Evolutionary conservation across 2,797 vertebrate species (phyloP).

Genomic region (Phoxinus dragarum): DNA sequence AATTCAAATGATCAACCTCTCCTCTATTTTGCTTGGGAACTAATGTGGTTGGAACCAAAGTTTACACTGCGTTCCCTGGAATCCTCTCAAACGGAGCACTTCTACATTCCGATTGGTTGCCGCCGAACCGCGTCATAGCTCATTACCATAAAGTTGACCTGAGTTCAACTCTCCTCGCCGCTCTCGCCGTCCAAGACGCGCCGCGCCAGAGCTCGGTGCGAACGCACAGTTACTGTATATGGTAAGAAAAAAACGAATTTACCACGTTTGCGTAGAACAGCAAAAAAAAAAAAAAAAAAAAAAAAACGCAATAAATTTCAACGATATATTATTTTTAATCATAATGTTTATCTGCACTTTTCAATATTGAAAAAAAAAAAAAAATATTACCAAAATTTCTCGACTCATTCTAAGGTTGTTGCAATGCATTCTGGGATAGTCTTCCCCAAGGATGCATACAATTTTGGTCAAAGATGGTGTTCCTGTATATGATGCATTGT

Average conservation of each 20-base stretch:
- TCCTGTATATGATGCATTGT: not conserved
- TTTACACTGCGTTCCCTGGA: no score
- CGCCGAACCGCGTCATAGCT: no score
- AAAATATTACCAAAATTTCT: not conserved
- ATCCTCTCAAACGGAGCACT: no score
- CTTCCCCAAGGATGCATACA: not conserved
- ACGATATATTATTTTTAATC: not conserved
- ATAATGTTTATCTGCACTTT: not conserved
- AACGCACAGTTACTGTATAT: not conserved
- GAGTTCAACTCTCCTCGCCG: no score
- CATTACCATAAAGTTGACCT: no score
- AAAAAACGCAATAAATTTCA: not conserved
- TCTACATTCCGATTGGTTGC: no score
- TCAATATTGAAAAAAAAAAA: not conserved
- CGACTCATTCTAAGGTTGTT: not conserved
- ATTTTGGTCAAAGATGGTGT: not conserved
- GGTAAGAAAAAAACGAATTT: not conserved
- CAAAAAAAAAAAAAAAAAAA: no score
- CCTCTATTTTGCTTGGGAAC: no score
- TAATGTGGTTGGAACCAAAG: no score
- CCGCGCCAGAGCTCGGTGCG: no score
- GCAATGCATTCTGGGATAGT: not conserved
- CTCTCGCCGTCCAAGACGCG: no score
- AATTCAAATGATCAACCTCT: no score
- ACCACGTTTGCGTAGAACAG: not conserved